phyloP scores from a whole-genome alignment of 2,113 vertebrate genomes.

The Colinus virginianus region DNA sequence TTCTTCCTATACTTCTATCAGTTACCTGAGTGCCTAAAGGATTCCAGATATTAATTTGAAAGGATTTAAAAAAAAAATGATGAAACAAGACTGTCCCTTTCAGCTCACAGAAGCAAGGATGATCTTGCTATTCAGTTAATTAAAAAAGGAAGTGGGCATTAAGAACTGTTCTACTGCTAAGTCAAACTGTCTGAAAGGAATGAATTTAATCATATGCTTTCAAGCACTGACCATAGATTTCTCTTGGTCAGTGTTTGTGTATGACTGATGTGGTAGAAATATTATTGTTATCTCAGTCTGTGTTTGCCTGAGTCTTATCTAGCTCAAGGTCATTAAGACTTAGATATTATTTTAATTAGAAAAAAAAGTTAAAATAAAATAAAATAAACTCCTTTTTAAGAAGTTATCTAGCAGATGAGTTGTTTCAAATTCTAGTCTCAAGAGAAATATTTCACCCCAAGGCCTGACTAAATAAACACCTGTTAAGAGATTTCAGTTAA shows the following conservation, averaged over 20 bases:
- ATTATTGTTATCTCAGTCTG: neutral
- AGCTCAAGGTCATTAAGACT: constrained; percentile 7
- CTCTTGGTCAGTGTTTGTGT: neutral
- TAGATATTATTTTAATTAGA: neutral
- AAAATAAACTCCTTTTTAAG: neutral
- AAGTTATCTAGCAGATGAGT: constrained; percentile 44
- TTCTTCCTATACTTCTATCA: neutral
- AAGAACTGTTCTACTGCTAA: neutral
- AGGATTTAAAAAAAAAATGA: neutral
- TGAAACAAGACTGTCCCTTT: neutral
- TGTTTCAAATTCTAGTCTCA: neutral
- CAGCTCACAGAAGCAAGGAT: neutral
- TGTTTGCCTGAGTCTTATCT: neutral
- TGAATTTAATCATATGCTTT: neutral
- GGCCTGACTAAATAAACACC: constrained; percentile 49
- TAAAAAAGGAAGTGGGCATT: neutral
- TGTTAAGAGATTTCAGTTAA: constrained; percentile 16
- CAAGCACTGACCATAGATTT: neutral
- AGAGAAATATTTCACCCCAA: constrained; percentile 41
- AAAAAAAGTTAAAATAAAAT: constrained; percentile 11
- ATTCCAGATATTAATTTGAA: neutral
- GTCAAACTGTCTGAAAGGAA: neutral
- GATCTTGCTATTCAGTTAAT: neutral
- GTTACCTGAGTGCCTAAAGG: neutral
- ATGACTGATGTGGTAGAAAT: neutral